Evolutionary conservation across 1,140 invertebrate species (phyloP), one percentile per base, ranked within the genome.

Genomic region (Steinernema khuongi): DNA sequence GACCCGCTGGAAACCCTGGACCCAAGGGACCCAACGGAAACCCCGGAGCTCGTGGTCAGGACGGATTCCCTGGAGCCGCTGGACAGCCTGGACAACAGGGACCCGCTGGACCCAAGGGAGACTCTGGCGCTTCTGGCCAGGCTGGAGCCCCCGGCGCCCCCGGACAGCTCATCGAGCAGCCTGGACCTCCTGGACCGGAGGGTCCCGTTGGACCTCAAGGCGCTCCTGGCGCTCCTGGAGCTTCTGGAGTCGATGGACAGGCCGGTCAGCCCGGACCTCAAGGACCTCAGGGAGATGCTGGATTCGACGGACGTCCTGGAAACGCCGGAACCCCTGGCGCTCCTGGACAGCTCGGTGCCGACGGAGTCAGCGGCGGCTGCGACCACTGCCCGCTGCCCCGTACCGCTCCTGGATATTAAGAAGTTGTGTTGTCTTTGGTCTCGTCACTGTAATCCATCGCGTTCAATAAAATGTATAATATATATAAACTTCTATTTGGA

Each of bases 391-490:
- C 74, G 30, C 32, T 71, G 31, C 74, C 74, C 30, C 32, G 74
- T 68, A 75, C 74, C 17, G 74, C 74, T 17, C 74, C 74, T 67
- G 74, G 74, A 43, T 75, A 75, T 70, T 75, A n/a, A n/a, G 72
- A 68, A n/a, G n/a, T n/a, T n/a, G n/a, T n/a, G n/a, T n/a, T n/a
- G n/a, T n/a, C n/a, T n/a, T n/a, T n/a, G n/a, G n/a, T n/a, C n/a
- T n/a, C n/a, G n/a, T n/a, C n/a, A n/a, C n/a, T n/a, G n/a, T n/a
- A n/a, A n/a, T n/a, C n/a, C n/a, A n/a, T n/a, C n/a, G n/a, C n/a
- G n/a, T n/a, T n/a, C n/a, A n/a, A n/a, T n/a, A n/a, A n/a, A n/a
- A n/a, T n/a, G n/a, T n/a, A n/a, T n/a, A n/a, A n/a, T n/a, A n/a
- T n/a, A n/a, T n/a, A n/a, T n/a, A n/a, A n/a, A n/a, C n/a, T n/a